A percentile compares a stretch with the other conserved stretches of the same genome.
Conservation (phyloP, 2,797 vertebrate species). For the Arrhamphus sclerolepis region DNA sequence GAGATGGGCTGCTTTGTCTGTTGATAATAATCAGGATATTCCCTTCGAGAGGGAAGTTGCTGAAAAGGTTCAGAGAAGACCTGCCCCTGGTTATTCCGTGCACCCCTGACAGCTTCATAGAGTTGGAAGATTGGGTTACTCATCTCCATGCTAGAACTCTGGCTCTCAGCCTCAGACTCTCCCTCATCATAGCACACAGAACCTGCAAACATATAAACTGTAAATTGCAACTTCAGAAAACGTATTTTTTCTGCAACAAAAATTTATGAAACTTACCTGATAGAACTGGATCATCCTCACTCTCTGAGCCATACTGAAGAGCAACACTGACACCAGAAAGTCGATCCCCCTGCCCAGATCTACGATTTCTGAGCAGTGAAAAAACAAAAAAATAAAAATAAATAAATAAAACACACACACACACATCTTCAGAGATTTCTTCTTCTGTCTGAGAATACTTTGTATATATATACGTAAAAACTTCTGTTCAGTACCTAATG, state of each 20-base stretch:
- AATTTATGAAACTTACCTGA: conserved; percentile 80
- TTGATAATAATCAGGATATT: conserved; percentile 98
- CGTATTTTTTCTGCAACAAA: neutral
- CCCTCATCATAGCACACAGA: conserved; percentile 93
- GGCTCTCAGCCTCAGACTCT: conserved; percentile 94
- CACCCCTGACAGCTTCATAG: conserved; percentile 91
- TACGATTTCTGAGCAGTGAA: conserved; percentile 86
- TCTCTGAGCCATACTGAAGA: conserved; percentile 96
- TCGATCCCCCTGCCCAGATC: conserved; percentile 92
- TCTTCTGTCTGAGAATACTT: neutral
- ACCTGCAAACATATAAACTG: conserved; percentile 70
- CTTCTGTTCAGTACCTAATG: conserved; percentile 84
- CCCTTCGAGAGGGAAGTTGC: conserved; percentile 93
- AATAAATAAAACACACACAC: too few species aligned
- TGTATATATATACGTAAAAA: neutral
- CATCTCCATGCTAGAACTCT: conserved; percentile 92
- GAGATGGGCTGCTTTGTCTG: conserved; percentile 96
- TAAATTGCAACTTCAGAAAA: neutral
- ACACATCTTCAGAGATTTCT: neutral
- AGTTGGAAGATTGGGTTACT: conserved; percentile 94
- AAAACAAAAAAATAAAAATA: too few species aligned
- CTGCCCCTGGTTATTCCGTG: conserved; percentile 93
- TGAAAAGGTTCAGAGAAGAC: conserved; percentile 95
- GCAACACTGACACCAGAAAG: conserved; percentile 92
- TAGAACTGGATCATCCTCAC: conserved; percentile 94